Evolutionary conservation across 1,140 invertebrate genomes (phyloP), one percentile per base, ranked within the genome.

Genomic region (Heterodera carotae): DNA sequence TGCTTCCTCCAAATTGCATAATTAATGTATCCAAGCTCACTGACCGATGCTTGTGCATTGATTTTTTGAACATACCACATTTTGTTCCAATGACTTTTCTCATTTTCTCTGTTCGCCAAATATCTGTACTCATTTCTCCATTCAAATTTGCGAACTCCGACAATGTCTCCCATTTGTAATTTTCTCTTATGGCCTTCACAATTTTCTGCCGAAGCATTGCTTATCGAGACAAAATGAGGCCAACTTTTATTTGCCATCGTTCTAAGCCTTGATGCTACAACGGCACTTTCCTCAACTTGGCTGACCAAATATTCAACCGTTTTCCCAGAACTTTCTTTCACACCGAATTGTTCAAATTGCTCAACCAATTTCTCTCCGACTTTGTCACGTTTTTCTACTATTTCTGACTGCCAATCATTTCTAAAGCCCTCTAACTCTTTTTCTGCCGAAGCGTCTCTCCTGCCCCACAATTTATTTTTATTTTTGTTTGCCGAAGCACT

Each of bases 81-180:
- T 66, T 34, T 66, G 27, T 34, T 66, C 8, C 10, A 31, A 18
- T 25, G 66, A 67, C 33, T 67, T 34, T 22, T 18, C 5, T 67
- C 66, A 67, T 15, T 34, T 39, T 67, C n/a, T 34, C 15, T 67
- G 12, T 39, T 34, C 18, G 66, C 66, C 0, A 67, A 67, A 25
- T 18, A 18, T 27, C 36, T 18, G 22, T 34, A 67, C 5, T 39
- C 66, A 34, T 34, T 39, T 67, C 22, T 67, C 66, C 66, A 67
- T 25, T 18, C 33, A 29, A 67, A 67, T 4, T 67, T n/a, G 12
- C 4, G 5, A 18, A 67, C 36, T 34, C 33, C 33, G 0, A 67
- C 66, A n/a, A 34, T 67, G n/a, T 67, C 66, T 67, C 66, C 66
- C n/a, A 67, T 34, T 67, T 67, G 66, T 2, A 67, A 39, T 67